A percentile compares a stretch with the other conserved stretches of the same genome.
phyloP scores from a whole-genome alignment of 2,888 invertebrate genomes.

The Conops quadrifasciatus region DNA sequence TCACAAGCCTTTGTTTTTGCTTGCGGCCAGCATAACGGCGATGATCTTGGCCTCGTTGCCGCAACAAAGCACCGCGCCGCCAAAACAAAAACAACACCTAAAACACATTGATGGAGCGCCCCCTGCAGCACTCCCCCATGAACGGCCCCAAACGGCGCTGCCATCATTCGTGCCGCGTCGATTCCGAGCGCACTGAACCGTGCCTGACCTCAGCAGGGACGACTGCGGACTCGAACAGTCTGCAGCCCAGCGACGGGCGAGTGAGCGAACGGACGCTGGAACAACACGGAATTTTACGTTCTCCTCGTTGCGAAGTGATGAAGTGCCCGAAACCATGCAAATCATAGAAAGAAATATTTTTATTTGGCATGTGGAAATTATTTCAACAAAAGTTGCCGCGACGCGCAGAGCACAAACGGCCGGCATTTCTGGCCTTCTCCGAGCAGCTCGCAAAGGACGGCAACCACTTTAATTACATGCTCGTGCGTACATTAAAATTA shows the following conservation, averaged over 20 bases:
- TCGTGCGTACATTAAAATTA: too few species aligned
- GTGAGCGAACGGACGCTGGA: not conserved
- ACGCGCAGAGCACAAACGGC: too few species aligned
- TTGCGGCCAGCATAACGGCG: slow-evolving; percentile 5
- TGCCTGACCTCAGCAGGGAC: slow-evolving; percentile 19
- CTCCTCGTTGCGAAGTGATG: not conserved
- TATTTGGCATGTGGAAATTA: too few species aligned
- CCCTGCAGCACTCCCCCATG: not conserved
- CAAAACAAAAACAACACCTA: not conserved
- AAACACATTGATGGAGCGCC: not conserved
- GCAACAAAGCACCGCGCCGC: not conserved
- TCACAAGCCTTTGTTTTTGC: not conserved
- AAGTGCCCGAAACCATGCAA: not conserved
- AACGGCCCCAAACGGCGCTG: not conserved
- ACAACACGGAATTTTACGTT: slow-evolving; percentile 13
- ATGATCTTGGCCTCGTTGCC: slow-evolving; percentile 30
- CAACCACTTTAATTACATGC: too few species aligned
- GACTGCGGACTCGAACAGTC: not conserved
- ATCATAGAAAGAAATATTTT: not conserved
- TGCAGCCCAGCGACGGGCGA: not conserved
- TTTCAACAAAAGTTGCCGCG: too few species aligned
- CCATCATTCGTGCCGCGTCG: slow-evolving; percentile 2
- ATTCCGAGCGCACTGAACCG: slow-evolving; percentile 14
- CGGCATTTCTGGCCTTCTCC: too few species aligned
- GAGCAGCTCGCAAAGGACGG: too few species aligned